A percentile compares a stretch with the other conserved stretches of the same genome.
These are phyloP conservation scores for Galbula dea DNA, from an alignment of 2,113 vertebrate genomes.

Conservation along the genomic window DNA sequence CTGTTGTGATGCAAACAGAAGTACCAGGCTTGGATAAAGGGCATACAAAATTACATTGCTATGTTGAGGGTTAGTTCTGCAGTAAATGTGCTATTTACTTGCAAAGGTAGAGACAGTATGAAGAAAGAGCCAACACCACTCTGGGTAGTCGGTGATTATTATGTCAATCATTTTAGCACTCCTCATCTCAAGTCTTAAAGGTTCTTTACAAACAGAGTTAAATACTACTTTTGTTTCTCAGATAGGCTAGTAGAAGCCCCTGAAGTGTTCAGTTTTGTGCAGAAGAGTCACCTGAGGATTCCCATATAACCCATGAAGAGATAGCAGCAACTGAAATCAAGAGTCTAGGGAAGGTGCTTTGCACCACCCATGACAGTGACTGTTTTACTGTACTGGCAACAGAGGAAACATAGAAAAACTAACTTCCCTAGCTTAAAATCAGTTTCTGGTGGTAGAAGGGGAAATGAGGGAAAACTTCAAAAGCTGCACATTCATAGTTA, in stretches of 20 bases:
- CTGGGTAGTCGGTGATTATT: not conserved
- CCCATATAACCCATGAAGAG: not conserved
- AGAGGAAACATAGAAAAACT: not conserved
- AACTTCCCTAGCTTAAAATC: not conserved
- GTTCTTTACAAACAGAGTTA: not conserved
- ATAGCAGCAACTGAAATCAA: not conserved
- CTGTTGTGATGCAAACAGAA: not conserved
- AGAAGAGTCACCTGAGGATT: not conserved
- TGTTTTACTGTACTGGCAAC: not conserved
- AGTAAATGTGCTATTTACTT: not conserved
- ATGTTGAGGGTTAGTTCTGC: not conserved
- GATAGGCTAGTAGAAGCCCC: not conserved
- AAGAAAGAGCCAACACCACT: not conserved
- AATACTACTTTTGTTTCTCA: not conserved
- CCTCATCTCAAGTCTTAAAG: not conserved
- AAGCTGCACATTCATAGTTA: not conserved
- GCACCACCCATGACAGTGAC: not conserved
- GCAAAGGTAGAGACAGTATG: not conserved
- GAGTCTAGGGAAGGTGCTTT: not conserved
- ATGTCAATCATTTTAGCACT: not conserved
- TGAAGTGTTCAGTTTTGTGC: not conserved
- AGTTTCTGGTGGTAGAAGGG: not conserved
- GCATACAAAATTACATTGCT: not conserved
- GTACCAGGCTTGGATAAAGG: not conserved
- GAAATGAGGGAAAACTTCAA: not conserved